Evolutionary conservation across 1,140 invertebrate species (phyloP), one percentile per base, ranked within the genome.

Genomic region (Mamestra configurata): DNA sequence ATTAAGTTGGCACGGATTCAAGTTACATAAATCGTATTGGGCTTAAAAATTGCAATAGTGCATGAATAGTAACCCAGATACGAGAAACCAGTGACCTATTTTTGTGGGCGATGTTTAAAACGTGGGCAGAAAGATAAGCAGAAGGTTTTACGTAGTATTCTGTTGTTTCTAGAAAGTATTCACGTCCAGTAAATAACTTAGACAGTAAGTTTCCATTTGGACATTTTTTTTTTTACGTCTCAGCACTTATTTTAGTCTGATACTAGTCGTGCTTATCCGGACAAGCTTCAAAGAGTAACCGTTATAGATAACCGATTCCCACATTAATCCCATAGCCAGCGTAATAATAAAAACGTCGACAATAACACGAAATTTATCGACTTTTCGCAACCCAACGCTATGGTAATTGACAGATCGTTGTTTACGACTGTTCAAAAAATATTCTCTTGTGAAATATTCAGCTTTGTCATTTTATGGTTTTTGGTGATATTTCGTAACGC

Each of bases 331-430:
- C n/a, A n/a, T n/a, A n/a, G n/a, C n/a, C n/a, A n/a, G n/a, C n/a
- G n/a, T n/a, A n/a, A n/a, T n/a, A 20, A 64, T 64, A 31, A 31
- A 64, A n/a, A 64, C 20, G 46, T 68, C 66, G 66, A 70, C 66
- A 82, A 66, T 66, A 49, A 70, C 66, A 78, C 64, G 20, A 53
- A 18, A 43, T 82, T 68, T 82, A 83, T 85, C 83, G 80, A 88
- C 80, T 77, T 72, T 78, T 76, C 80, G 64, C 75, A 75, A 43
- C 79, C 79, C 82, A 64, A 77, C 71, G 71, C 37, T 61, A 53
- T 61, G 37, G 37, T 79, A 79, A 79, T 79, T 79, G 77, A 72
- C 77, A 72, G 68, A n/a, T 27, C 20, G 53, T 79, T 46, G 77
- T 79, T 79, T 79, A 79, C 68, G 40, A 72, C 4, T 72, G 51